Evolutionary conservation across 2,113 vertebrate genomes (phyloP), one percentile per base, ranked within the genome.

Genomic region (Tetraodon nigroviridis): DNA sequence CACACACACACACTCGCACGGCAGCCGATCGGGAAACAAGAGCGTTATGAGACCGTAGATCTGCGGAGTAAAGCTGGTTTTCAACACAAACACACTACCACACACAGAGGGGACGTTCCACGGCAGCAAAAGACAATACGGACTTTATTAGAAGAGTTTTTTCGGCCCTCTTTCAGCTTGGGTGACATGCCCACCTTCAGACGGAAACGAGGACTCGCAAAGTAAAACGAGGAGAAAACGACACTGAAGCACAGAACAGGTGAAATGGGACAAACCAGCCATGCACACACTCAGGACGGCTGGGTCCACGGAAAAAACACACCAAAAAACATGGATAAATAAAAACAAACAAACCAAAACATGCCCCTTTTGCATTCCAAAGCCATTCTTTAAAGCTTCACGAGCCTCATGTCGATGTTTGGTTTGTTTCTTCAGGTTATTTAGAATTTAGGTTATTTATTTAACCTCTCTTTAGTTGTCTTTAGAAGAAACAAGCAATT

Each of bases 311-410:
- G 32, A 4, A 37, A 58, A 48, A n/a, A 61, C n/a, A n/a, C n/a
- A n/a, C n/a, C n/a, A 55, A 2, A 10, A 58, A 29, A 56, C 0
- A 41, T 57, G 47, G 61, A 78, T 11, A 64, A 56, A 55, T 6
- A 58, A 40, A 58, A 45, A 11, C 58, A 53, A 55, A 4, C 7
- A 58, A 40, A 54, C 0, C 45, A 59, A 50, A 64, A 79, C 88
- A 89, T 88, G 87, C 84, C 69, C 58, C 76, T 79, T 88, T 89
- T 91, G 86, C 86, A 90, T 90, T 89, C 90, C 88, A 89, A 90
- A 49, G 89, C 89, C 90, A 91, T 92, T 90, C 82, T 84, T 61
- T 70, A 67, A 85, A 87, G 81, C 81, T 83, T 67, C 16, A 15
- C 40, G 54, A 51, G 59, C 60, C 55, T 45, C 53, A 41, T 19